phyloP scores from a whole-genome alignment of 2,888 invertebrate species.

The Microplitis manilae region DNA sequence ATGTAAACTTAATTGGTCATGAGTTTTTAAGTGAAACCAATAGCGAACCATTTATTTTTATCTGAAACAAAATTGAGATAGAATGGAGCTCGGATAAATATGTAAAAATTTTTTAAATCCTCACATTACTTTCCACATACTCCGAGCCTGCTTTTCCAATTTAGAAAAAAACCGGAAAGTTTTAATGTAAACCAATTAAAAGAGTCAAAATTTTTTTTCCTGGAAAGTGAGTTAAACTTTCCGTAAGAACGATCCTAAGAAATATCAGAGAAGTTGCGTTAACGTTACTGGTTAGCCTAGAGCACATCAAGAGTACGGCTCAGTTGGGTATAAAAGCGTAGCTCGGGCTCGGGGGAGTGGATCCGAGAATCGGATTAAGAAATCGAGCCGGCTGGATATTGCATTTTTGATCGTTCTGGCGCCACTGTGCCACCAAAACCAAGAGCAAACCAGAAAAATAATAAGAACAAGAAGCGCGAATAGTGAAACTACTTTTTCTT shows the following conservation, averaged over 20 bases:
- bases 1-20: too few relatives aligned
- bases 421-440: constrained; percentile 36
- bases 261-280: not conserved
- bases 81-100: too few relatives aligned
- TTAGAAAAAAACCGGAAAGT: constrained; percentile 34
- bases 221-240: constrained; percentile 8
- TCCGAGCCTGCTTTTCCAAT: not conserved
- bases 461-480: constrained; percentile 22
- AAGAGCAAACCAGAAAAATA: not conserved
- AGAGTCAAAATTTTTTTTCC: not conserved
- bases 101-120: too few relatives aligned
- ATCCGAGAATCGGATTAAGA: constrained; percentile 68
- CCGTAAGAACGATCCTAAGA: constrained; percentile 5
- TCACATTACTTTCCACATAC: too few relatives aligned
- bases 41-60: too few relatives aligned
- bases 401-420: constrained; percentile 68
- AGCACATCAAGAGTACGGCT: too few relatives aligned
- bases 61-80: too few relatives aligned
- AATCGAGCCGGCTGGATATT: constrained; percentile 68
- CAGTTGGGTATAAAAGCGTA: too few relatives aligned
- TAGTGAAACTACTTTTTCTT: not conserved
- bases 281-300: too few relatives aligned
- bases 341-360: constrained; percentile 37
- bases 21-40: too few relatives aligned
- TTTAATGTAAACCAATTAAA: constrained; percentile 18